Evolutionary conservation across 2,888 invertebrate genomes (phyloP).

Genomic region (Rhopalosiphum nymphaeae): DNA sequence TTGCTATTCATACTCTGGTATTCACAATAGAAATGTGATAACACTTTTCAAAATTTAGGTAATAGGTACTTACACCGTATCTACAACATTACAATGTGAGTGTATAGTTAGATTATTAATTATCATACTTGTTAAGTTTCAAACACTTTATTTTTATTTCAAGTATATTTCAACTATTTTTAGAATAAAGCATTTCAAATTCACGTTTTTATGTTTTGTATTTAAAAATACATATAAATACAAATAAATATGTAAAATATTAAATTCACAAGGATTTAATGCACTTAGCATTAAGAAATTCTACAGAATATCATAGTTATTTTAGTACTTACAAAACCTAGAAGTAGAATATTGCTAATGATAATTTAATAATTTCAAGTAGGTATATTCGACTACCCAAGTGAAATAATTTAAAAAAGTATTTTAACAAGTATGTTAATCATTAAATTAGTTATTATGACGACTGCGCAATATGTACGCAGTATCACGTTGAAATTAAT

Average conservation of each 20-base stretch:
- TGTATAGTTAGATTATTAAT: not conserved
- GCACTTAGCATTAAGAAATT: not conserved
- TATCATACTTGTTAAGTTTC: not conserved
- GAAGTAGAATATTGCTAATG: not conserved
- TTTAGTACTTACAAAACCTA: not conserved
- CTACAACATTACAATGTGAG: not conserved
- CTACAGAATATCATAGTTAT: not conserved
- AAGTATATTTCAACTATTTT: not conserved
- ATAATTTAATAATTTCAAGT: conserved; percentile 6
- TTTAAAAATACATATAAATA: not conserved
- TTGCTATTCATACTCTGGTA: not conserved
- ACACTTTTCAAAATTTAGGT: not conserved
- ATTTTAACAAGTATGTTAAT: not conserved
- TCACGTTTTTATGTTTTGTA: not conserved
- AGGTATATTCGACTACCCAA: not conserved
- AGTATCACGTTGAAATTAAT: conserved; percentile 33
- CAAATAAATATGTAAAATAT: not conserved
- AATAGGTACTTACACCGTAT: not conserved
- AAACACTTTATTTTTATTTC: not conserved
- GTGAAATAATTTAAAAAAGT: not conserved
- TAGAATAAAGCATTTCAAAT: not conserved
- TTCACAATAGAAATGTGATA: not conserved
- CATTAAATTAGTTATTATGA: not conserved
- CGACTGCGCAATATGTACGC: not conserved
- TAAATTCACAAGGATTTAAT: not conserved